Evolutionary conservation across 1,140 invertebrate species (phyloP), one percentile per base, ranked within the genome.

Genomic region (Microplitis mediator): DNA sequence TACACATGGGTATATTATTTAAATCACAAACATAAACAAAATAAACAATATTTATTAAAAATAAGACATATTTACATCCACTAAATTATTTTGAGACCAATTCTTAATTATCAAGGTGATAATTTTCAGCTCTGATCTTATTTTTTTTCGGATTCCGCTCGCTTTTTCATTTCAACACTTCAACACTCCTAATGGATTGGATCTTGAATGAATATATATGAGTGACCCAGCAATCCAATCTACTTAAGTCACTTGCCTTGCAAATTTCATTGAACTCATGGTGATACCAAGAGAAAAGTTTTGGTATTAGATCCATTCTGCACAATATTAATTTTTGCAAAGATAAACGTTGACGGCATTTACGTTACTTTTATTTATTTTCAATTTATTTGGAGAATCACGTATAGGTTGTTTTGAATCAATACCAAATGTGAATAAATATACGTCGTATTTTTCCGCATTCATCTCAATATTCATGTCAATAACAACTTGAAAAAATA

Each of bases 181-280:
- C 31, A 39, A 34, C 50, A 51, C 50, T 4, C 61, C 35, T 74
- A 74, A 74, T 74, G 72, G 65, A 74, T 74, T 74, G 67, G 62
- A 68, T 74, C 50, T 69, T 69, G 45, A 69, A 74, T 74, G 72
- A 73, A 73, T 73, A 73, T 73, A 68, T 73, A 73, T 73, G 65
- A 69, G 68, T 68, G 35, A 36, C 35, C 60, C 31, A 35, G 65
- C 23, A 36, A 68, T 51, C 71, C 71, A 73, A 73, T 73, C 71
- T 54, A 39, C 35, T 60, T 54, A 52, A 73, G 64, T 73, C 51
- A 73, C 64, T 73, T 63, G 65, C 45, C 23, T 68, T 63, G 71
- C 65, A 68, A 39, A 73, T 69, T 50, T 50, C 6, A 3, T 9
- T 34, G 54, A 14, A 62, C 54, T 14, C 14, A 62, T 50, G 64